Conservation (phyloP, 2,797 vertebrate genomes). For the Vireo griseus region DNA sequence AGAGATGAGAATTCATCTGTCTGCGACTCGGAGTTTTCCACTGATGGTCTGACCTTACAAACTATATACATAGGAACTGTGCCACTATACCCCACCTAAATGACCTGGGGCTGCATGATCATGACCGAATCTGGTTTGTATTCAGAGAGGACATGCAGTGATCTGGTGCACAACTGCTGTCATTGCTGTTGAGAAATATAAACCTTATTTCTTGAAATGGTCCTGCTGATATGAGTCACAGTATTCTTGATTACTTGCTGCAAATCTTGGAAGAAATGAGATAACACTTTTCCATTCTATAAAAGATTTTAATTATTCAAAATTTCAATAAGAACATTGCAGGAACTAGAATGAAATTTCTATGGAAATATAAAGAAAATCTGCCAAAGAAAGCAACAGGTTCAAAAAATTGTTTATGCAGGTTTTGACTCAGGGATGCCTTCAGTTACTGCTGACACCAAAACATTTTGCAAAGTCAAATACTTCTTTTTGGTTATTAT, state of each 20-base stretch:
- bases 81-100: not conserved
- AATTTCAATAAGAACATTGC: constrained; percentile 26
- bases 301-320: constrained; percentile 13
- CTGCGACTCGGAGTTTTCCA: not conserved
- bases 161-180: not conserved
- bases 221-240: constrained; percentile 5
- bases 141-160: not conserved
- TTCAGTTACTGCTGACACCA: not conserved
- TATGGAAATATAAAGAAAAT: not conserved
- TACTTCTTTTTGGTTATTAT: not conserved
- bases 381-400: not conserved
- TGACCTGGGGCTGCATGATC: not conserved
- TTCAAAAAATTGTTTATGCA: constrained; percentile 22
- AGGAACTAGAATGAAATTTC: constrained; percentile 28
- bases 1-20: not conserved
- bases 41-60: not conserved
- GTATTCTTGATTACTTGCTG: constrained; percentile 10
- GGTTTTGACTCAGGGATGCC: constrained; percentile 38
- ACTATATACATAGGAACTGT: not conserved
- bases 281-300: not conserved
- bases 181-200: not conserved
- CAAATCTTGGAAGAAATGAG: constrained; percentile 23
- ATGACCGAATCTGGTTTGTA: not conserved
- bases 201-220: constrained; percentile 23
- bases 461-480: constrained; percentile 16